A percentile compares a stretch with the other conserved stretches of the same genome.
phyloP scores from a whole-genome alignment of 2,113 vertebrate genomes.

The Rhinichthys klamathensis region DNA sequence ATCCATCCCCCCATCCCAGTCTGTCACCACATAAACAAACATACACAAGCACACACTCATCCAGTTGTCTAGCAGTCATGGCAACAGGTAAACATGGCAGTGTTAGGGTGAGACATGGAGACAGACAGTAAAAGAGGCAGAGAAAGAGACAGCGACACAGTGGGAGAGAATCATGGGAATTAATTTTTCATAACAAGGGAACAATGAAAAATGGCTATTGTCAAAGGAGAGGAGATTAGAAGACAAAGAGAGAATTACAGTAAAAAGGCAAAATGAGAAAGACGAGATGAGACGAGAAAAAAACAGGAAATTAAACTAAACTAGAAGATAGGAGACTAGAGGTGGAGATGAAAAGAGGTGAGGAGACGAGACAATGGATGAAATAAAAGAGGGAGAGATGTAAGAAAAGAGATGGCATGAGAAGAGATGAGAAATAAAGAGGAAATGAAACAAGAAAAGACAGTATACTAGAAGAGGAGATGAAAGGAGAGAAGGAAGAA shows the following conservation, averaged over 20 bases:
- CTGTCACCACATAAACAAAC: constrained; percentile 44
- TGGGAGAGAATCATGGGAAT: constrained; percentile 25
- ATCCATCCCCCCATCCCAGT: constrained; percentile 25
- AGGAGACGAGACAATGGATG: too few species aligned
- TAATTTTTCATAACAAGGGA: not conserved
- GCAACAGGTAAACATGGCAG: constrained; percentile 35
- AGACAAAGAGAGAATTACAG: not conserved
- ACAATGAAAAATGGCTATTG: not conserved
- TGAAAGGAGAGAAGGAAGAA: too few species aligned
- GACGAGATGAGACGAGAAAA: too few species aligned
- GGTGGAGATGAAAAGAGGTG: too few species aligned
- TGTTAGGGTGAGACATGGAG: not conserved
- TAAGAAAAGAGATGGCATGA: too few species aligned
- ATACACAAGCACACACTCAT: constrained; percentile 47
- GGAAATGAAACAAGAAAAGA: too few species aligned
- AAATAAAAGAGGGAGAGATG: too few species aligned
- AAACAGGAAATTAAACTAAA: too few species aligned
- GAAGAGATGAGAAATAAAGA: too few species aligned
- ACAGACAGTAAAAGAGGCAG: not conserved
- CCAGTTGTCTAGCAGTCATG: constrained; percentile 26
- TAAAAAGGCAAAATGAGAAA: not conserved
- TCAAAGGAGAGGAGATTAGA: not conserved
- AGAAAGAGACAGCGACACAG: not conserved
- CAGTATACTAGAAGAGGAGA: too few species aligned
- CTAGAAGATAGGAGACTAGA: too few species aligned